These are phyloP conservation scores for Diorhabda elongata DNA, from an alignment of 1,140 invertebrate species.

Conservation along the genomic window DNA sequence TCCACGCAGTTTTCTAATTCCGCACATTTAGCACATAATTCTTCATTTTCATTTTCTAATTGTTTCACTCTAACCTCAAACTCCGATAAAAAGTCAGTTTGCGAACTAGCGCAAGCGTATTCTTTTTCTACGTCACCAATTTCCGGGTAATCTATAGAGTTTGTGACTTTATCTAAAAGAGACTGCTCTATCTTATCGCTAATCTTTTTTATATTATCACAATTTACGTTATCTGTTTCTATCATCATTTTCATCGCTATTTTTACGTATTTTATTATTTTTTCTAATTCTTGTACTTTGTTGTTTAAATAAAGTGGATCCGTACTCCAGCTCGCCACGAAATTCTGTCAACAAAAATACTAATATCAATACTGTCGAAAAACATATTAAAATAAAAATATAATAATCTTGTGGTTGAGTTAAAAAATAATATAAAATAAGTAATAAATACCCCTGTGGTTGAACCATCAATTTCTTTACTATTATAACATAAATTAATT, in stretches of 20 bases:
- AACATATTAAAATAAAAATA: no score
- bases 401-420: no score
- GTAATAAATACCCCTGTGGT: no score
- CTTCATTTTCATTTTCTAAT: conserved; percentile 48
- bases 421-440: no score
- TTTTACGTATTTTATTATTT: conserved; percentile 26
- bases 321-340: conserved; percentile 9
- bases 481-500: not conserved
- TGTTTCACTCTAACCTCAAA: conserved; percentile 30
- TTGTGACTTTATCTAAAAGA: conserved; percentile 4
- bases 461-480: not conserved
- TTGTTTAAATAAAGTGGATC: conserved; percentile 21
- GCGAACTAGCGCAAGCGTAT: conserved; percentile 19
- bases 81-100: conserved; percentile 24
- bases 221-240: conserved; percentile 28
- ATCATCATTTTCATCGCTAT: conserved; percentile 29
- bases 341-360: conserved; percentile 22
- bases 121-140: conserved; percentile 3
- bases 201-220: conserved; percentile 27
- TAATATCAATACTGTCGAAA: not conserved
- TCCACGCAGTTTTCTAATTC: conserved; percentile 71
- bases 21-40: conserved; percentile 54
- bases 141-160: not conserved
- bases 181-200: conserved; percentile 28
- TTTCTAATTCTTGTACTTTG: conserved; percentile 32